A percentile compares a stretch with the other conserved stretches of the same genome.
Evolutionary conservation across 2,888 invertebrate genomes (phyloP).

Genomic region (Epirrita christyi): DNA sequence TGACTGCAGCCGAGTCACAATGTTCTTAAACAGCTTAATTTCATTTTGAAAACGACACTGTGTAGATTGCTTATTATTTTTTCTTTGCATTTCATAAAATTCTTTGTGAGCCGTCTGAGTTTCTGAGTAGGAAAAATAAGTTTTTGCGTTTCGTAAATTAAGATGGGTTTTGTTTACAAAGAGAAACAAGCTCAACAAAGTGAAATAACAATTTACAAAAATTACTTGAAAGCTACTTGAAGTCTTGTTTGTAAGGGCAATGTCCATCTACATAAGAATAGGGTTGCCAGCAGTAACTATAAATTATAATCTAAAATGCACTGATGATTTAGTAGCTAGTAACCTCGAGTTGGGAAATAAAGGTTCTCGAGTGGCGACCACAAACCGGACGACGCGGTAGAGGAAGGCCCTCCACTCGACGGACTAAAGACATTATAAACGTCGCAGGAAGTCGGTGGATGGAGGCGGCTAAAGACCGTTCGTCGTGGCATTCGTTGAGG

Average conservation of each 20-base stretch:
- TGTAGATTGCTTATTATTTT: conserved; percentile 35
- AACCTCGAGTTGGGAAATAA: too few relatives aligned
- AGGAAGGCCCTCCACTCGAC: too few relatives aligned
- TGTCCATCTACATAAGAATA: too few relatives aligned
- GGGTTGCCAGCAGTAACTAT: too few relatives aligned
- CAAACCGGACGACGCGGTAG: too few relatives aligned
- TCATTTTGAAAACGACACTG: conserved; percentile 28
- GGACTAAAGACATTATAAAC: too few relatives aligned
- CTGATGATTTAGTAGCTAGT: too few relatives aligned
- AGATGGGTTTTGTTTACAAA: conserved; percentile 23
- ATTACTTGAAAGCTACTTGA: conserved; percentile 4
- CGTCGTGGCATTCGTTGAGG: too few relatives aligned
- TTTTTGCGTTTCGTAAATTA: conserved; percentile 25
- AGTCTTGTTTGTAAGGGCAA: neutral
- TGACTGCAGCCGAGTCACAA: conserved; percentile 10
- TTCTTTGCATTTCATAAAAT: conserved; percentile 27
- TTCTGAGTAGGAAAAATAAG: conserved; percentile 12
- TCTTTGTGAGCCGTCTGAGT: conserved; percentile 16
- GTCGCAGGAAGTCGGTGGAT: too few relatives aligned
- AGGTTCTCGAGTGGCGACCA: too few relatives aligned
- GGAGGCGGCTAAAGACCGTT: too few relatives aligned
- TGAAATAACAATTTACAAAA: conserved; percentile 17
- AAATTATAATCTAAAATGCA: too few relatives aligned
- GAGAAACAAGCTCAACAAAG: conserved; percentile 10
- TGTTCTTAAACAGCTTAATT: conserved; percentile 37